Evolutionary conservation across 2,113 vertebrate genomes (phyloP), one percentile per base, ranked within the genome.

Genomic region (Zosterops borbonicus): DNA sequence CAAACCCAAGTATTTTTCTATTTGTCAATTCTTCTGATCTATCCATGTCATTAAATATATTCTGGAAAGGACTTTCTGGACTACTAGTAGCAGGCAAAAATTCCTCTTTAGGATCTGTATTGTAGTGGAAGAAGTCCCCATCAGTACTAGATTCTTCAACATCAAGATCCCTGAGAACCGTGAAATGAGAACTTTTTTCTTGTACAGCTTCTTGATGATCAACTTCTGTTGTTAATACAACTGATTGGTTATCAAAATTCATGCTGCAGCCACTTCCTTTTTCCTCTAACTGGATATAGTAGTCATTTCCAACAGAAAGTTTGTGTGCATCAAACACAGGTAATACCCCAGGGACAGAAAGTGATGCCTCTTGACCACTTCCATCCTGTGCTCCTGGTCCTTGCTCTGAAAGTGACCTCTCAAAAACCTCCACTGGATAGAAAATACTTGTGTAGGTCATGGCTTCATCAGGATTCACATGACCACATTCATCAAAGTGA

Each of bases 201-300:
- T 97, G 97, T 21, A 52, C 63, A 68, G 94, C 94, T 84, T 98
- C 98, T 17, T 97, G 95, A 47, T 97, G 95, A 81, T 97, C 97
- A 80, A 97, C 96, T 60, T 98, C 98, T 4, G 97, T 97, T 3
- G 97, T 97, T 29, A 97, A 95, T 24, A 98, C 86, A 21, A 96
- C 87, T 2, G 97, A 94, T 0, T 97, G 97, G 75, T 97, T 98
- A 86, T 98, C 97, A 9, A 97, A 98, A 89, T 96, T 98, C 79
- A 98, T 62, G 55, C 89, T 96, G 76, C 96, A 98, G 73, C 98
- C 97, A 17, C 98, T 97, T 22, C 98, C 98, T 91, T 99, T 99
- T 77, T 99, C 99, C 94, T 99, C 99, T 47, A 99, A 91, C 21
- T 99, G 99, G 87, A 99, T 99, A 74, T 99, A 99, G 93, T 99